Evolutionary conservation across 1,140 invertebrate genomes (phyloP).

Genomic region (Samia ricini): DNA sequence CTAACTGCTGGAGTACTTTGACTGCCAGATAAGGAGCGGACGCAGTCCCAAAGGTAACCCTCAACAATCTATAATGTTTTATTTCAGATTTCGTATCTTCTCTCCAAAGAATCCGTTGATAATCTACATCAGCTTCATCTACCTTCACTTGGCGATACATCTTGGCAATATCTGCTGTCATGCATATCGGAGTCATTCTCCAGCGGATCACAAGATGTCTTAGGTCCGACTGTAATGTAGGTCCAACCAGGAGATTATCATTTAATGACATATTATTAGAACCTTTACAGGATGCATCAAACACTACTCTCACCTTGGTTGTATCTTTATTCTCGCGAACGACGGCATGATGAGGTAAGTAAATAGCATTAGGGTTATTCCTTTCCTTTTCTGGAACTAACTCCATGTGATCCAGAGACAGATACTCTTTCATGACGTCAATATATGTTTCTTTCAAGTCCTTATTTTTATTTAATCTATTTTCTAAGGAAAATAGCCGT

Average conservation of each 20-base stretch:
- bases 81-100: background rate
- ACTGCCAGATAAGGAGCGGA: background rate
- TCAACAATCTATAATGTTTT: constrained; percentile 5
- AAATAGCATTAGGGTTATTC: constrained; percentile 4
- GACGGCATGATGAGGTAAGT: constrained; percentile 2
- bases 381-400: background rate
- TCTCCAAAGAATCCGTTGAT: constrained; percentile 7
- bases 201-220: constrained; percentile 5
- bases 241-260: background rate
- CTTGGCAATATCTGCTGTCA: constrained; percentile 6
- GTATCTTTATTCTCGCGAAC: background rate
- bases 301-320: background rate
- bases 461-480: background rate
- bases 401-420: background rate
- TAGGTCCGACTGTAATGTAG: background rate
- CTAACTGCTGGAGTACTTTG: constrained; percentile 2
- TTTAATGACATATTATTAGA: background rate
- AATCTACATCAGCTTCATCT: constrained; percentile 1
- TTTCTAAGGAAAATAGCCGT: background rate
- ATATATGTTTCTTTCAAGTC: background rate
- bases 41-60: background rate
- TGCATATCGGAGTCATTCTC: background rate
- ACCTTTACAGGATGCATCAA: background rate
- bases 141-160: constrained; percentile 6
- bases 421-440: constrained; percentile 3